Conservation (phyloP, 64 coral and sea anemone species). For the Stichodactyla helianthus region DNA sequence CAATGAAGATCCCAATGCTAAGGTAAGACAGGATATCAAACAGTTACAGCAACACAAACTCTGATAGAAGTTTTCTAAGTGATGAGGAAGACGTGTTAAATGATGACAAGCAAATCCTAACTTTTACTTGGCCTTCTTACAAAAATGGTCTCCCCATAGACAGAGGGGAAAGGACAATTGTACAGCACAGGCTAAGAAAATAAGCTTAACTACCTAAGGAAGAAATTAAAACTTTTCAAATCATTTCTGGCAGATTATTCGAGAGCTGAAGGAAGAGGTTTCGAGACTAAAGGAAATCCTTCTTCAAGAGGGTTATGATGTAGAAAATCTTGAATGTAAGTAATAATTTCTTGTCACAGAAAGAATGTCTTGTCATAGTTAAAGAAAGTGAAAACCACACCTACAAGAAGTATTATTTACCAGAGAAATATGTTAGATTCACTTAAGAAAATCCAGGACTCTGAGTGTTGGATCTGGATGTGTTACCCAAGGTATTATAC, state of each 20-base stretch:
- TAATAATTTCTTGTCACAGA: background rate
- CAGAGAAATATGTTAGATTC: too few relatives aligned
- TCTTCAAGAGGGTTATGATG: constrained; percentile 69
- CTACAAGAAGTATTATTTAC: too few relatives aligned
- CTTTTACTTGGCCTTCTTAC: background rate
- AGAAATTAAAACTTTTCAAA: background rate
- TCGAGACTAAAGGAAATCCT: constrained; percentile 71
- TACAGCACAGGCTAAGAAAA: background rate
- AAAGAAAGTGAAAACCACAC: too few relatives aligned
- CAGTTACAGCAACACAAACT: too few relatives aligned
- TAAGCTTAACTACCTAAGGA: too few relatives aligned
- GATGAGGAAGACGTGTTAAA: too few relatives aligned
- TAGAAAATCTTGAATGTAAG: constrained; percentile 71
- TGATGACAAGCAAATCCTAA: too few relatives aligned
- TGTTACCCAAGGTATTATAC: background rate
- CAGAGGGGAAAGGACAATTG: background rate
- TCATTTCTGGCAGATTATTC: constrained; percentile 61
- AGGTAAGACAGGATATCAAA: constrained; percentile 43
- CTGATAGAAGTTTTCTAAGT: too few relatives aligned
- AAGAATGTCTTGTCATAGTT: too few relatives aligned
- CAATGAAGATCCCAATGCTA: constrained; percentile 96
- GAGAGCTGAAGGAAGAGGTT: constrained; percentile 91
- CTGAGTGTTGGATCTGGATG: background rate
- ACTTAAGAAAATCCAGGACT: too few relatives aligned
- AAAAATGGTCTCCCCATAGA: background rate